A percentile compares a stretch with the other conserved stretches of the same genome.
Evolutionary conservation across 2,888 invertebrate genomes (phyloP).

Genomic region (Pyrrhosoma nymphula): DNA sequence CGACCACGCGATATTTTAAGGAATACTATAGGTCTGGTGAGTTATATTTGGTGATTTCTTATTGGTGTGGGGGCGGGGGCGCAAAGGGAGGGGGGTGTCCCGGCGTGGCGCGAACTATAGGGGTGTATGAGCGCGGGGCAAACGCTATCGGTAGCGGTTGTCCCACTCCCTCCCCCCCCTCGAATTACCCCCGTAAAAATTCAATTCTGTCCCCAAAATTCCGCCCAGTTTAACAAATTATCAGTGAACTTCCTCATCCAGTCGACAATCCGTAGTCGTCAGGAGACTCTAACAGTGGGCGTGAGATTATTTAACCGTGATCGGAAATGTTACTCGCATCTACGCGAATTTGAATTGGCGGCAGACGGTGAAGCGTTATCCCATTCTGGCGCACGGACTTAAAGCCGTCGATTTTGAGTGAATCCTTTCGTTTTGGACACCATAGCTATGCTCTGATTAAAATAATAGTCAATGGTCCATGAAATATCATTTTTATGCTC

Average conservation of each 20-base stretch:
- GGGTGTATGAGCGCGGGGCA: conserved; percentile 71
- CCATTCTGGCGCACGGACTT: neutral
- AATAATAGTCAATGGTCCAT: neutral
- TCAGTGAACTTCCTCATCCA: neutral
- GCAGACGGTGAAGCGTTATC: neutral
- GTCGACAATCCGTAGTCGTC: neutral
- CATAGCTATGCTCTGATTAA: neutral
- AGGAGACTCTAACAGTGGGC: neutral
- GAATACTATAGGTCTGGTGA: conserved; percentile 85
- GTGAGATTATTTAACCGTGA: neutral
- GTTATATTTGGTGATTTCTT: conserved; percentile 73
- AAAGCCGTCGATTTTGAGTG: neutral
- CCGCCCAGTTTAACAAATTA: neutral
- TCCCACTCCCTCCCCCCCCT: neutral
- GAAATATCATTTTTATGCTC: no score
- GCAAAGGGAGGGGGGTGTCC: conserved; percentile 65
- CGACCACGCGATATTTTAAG: conserved; percentile 84
- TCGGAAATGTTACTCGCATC: neutral
- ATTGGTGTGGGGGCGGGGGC: conserved; percentile 59
- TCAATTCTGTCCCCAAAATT: neutral
- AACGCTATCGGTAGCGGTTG: conserved; percentile 72
- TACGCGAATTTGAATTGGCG: conserved; percentile 36
- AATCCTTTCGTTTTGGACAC: neutral
- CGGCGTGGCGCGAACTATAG: conserved; percentile 68
- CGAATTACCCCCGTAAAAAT: neutral